Evolutionary conservation across 2,888 invertebrate species (phyloP).

Genomic region (Drosophila peninsularis): DNA sequence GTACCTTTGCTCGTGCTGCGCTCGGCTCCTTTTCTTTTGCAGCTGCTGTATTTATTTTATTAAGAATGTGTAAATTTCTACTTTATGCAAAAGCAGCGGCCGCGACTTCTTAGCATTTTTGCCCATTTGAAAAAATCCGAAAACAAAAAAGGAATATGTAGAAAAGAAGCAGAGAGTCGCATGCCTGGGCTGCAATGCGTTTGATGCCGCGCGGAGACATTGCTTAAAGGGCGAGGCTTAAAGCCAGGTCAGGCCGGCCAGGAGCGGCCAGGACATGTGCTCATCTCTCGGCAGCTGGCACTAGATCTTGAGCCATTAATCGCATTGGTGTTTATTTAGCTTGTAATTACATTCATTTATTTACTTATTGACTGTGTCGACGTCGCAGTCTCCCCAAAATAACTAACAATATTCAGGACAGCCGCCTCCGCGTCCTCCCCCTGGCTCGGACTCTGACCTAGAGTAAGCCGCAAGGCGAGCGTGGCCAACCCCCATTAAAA

Average conservation of each 20-base stretch:
- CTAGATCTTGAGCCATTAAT: conserved; percentile 72
- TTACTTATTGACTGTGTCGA: conserved; percentile 83
- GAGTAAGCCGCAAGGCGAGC: conserved; percentile 55
- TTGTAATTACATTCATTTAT: conserved; percentile 84
- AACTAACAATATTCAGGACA: conserved; percentile 70
- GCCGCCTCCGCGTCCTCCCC: background rate
- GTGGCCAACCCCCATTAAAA: conserved; percentile 75
- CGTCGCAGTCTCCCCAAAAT: conserved; percentile 62
- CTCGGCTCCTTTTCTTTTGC: conserved; percentile 47
- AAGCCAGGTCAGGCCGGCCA: conserved; percentile 29
- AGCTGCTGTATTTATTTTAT: conserved; percentile 71
- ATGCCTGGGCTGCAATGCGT: conserved; percentile 47
- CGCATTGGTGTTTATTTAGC: conserved; percentile 82
- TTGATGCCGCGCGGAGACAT: conserved; percentile 46
- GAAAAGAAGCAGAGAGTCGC: background rate
- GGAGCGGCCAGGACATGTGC: conserved; percentile 32
- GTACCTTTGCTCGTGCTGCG: conserved; percentile 3
- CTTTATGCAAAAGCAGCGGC: conserved; percentile 75
- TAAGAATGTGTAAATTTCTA: conserved; percentile 80
- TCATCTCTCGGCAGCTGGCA: background rate
- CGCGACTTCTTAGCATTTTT: conserved; percentile 76
- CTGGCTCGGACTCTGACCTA: conserved; percentile 51
- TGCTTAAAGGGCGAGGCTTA: conserved; percentile 40
- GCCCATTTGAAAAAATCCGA: conserved; percentile 14
- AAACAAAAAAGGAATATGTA: conserved; percentile 5